phyloP scores from a whole-genome alignment of 2,888 invertebrate species.

The Gandaritis pyraliata region DNA sequence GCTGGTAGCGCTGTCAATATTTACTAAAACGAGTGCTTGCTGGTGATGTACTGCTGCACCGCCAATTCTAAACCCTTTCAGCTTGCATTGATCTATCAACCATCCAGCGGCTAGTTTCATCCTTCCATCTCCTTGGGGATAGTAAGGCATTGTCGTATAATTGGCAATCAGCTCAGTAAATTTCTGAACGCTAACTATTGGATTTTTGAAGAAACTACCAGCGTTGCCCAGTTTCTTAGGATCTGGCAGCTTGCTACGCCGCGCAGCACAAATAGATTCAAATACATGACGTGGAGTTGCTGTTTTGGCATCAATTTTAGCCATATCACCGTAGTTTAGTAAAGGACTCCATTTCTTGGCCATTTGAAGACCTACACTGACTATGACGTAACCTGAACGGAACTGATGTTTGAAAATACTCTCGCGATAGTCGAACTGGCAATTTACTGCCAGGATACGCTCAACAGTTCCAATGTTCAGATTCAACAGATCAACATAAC shows the following conservation, averaged over 20 bases:
- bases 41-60: slow-evolving; percentile 32
- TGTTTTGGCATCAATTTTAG: slow-evolving; percentile 15
- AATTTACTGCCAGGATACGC: slow-evolving; percentile 17
- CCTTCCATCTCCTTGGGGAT: slow-evolving; percentile 18
- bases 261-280: slow-evolving; percentile 25
- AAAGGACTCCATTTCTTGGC: slow-evolving; percentile 20
- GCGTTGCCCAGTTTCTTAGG: slow-evolving; percentile 33
- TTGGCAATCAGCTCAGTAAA: slow-evolving; percentile 15
- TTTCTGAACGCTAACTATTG: slow-evolving; percentile 21
- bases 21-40: slow-evolving; percentile 37
- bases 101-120: slow-evolving; percentile 38
- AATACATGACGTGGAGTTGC: slow-evolving; percentile 21
- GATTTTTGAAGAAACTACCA: slow-evolving; percentile 39
- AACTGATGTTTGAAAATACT: slow-evolving; percentile 34
- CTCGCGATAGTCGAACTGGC: slow-evolving; percentile 34
- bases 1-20: slow-evolving; percentile 30
- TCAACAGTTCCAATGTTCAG: slow-evolving; percentile 4
- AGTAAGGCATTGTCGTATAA: slow-evolving; percentile 25
- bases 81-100: slow-evolving; percentile 34
- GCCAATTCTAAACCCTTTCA: slow-evolving; percentile 33
- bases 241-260: slow-evolving; percentile 34
- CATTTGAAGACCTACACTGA: slow-evolving; percentile 26
- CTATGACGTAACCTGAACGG: slow-evolving; percentile 24
- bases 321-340: slow-evolving; percentile 22
- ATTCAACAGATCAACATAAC: slow-evolving; percentile 32